Percentiles rank a stretch among this genome's conserved stretches.
Conservation (phyloP, 2,113 vertebrate species). For the Embiotoca jacksoni region DNA sequence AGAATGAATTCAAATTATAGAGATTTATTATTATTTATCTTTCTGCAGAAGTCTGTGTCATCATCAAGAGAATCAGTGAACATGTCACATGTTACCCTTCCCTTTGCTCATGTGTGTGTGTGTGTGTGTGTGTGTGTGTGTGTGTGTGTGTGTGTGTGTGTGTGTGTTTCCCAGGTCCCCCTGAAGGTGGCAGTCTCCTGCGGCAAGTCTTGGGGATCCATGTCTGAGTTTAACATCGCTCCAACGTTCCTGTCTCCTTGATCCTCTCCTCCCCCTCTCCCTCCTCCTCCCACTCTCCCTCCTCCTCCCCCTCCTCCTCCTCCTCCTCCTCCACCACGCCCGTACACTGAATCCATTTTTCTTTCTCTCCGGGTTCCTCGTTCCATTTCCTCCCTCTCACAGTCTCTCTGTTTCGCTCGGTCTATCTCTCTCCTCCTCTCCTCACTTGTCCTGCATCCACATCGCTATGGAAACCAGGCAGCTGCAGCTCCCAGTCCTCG, state of each 20-base stretch:
- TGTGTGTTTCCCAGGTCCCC: slow-evolving; percentile 87
- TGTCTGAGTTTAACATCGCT: slow-evolving; percentile 85
- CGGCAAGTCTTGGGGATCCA: slow-evolving; percentile 92
- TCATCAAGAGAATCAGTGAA: slow-evolving; percentile 13
- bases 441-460: slow-evolving; percentile 73
- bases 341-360: slow-evolving; percentile 15
- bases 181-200: slow-evolving; percentile 90
- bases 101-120: background rate
- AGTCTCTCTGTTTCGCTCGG: slow-evolving; percentile 38
- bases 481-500: slow-evolving; percentile 83
- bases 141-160: background rate
- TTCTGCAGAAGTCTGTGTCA: background rate
- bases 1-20: too few relatives aligned
- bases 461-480: slow-evolving; percentile 89
- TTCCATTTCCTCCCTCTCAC: slow-evolving; percentile 43
- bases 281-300: too few relatives aligned
- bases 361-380: slow-evolving; percentile 30
- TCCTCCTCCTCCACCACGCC: slow-evolving; percentile 5
- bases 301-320: background rate
- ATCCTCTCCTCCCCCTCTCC: slow-evolving; percentile 9
- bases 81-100: slow-evolving; percentile 13
- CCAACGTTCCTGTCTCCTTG: slow-evolving; percentile 56
- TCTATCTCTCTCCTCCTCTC: slow-evolving; percentile 48
- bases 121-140: background rate
- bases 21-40: too few relatives aligned